Evolutionary conservation across 2,797 vertebrate genomes (phyloP), one percentile per base, ranked within the genome.

Genomic region (Trichosurus vulpecula): DNA sequence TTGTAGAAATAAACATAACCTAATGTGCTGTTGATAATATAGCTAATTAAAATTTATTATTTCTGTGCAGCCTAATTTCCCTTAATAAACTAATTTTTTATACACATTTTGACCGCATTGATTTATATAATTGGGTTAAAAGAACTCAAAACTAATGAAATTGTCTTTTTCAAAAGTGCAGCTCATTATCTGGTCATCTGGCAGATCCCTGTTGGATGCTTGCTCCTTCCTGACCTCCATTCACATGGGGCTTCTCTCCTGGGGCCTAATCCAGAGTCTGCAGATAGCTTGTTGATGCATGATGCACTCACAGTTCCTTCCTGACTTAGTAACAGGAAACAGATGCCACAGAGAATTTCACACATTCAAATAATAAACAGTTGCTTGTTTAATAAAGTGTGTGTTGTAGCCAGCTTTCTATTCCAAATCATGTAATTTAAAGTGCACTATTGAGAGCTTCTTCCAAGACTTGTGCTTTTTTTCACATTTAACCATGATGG

Each of bases 281-380:
- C 35, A 3, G 0, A 6, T n/a, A 92, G 92, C 41, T 92, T 94
- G 41, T 52, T 47, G 14, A 90, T 94, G 13, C 52, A 53, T 31
- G n/a, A 56, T 97, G 12, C 96, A 97, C 57, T 96, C 1, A 2
- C 14, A 13, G 2, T 89, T 95, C 25, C 93, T 41, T 96, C 94
- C 90, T 92, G 3, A 57, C 94, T 92, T 95, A 96, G 56, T 94
- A 95, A 94, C 52, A 97, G 81, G 54, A 94, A 96, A 94, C 55
- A 52, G 93, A 53, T 56, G 29, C 31, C 74, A 90, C 55, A 96
- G 93, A 41, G 95, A 57, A 41, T 66, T 57, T 90, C 92, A 74
- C 9, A 16, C 92, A 92, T 95, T 94, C 0, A 94, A 54, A 95
- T 94, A 95, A 92, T 6, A 53, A 95, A 12, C 74, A 54, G 52